Evolutionary conservation across 1,140 invertebrate species (phyloP), one percentile per base, ranked within the genome.

Genomic region (Lepidurus packardi): DNA sequence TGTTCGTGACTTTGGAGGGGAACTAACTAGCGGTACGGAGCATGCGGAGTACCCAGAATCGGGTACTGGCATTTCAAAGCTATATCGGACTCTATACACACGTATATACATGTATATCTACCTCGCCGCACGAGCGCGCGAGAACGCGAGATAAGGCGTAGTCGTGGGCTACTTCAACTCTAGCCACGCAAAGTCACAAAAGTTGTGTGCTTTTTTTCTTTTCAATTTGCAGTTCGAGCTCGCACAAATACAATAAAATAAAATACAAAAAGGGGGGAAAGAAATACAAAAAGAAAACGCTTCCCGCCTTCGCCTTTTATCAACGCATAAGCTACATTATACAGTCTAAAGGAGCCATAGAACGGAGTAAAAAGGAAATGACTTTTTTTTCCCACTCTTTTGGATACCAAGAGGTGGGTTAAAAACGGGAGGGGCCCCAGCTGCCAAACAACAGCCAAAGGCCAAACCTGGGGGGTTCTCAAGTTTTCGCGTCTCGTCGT

Each of bases 91-190:
- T 16, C 6, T 65, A 65, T 16, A 21, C 21, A 65, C 53, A 16
- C 16, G 53, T 7, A 65, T 65, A 65, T 13, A 65, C 21, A 65
- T n/a, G 21, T 21, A 13, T 65, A 65, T 65, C 53, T 65, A 13
- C 16, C 53, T 65, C 53, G 53, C 10, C 53, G 53, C 21, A 65
- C 53, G 21, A 13, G 53, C 16, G 53, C 53, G 53, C 53, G 53
- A 65, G 53, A 65, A 65, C 21, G 53, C 21, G 53, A 65, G 53
- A 65, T 65, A 65, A 65, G 53, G 53, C 53, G 16, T 21, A 65
- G 53, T 21, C 53, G n/a, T 65, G 53, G 21, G 8, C 53, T 34
- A 65, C 53, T 65, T 65, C n/a, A 65, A 65, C 53, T 65, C 21
- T 21, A 65, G 53, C 53, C 53, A 65, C 21, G 53, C 53, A 65